These are phyloP conservation scores for Chelon auratus DNA, from an alignment of 2,797 vertebrate genomes.

Conservation along the genomic window DNA sequence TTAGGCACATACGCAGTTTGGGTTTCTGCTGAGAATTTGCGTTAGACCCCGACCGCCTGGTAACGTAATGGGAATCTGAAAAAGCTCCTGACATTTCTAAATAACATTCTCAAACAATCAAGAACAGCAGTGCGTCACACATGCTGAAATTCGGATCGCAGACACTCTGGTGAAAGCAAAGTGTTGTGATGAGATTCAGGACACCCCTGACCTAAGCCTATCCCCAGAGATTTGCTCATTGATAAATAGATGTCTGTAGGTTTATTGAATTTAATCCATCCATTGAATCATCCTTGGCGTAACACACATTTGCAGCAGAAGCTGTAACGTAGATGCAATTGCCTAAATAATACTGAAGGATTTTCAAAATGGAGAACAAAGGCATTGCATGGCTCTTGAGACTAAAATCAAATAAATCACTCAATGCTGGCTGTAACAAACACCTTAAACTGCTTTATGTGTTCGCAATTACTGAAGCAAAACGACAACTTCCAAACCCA, in stretches of 20 bases:
- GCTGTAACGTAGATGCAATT: too few relatives aligned
- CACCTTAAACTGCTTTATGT: neutral
- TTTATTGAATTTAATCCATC: neutral
- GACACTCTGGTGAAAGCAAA: slow-evolving; percentile 44
- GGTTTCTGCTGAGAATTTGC: slow-evolving; percentile 36
- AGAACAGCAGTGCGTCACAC: slow-evolving; percentile 30
- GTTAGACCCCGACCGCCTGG: slow-evolving; percentile 16
- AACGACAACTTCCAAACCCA: neutral
- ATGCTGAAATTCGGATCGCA: slow-evolving; percentile 36
- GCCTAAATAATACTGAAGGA: too few relatives aligned
- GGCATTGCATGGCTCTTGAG: too few relatives aligned
- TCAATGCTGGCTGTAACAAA: neutral
- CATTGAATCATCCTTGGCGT: neutral
- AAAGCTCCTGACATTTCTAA: slow-evolving; percentile 47
- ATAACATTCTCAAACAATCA: slow-evolving; percentile 43
- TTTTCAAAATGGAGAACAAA: too few relatives aligned
- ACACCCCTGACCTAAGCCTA: neutral
- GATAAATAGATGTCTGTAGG: neutral
- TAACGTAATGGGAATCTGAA: slow-evolving; percentile 25
- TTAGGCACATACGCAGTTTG: slow-evolving; percentile 54
- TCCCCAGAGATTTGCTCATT: slow-evolving; percentile 1
- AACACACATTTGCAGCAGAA: too few relatives aligned
- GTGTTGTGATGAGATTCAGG: slow-evolving; percentile 25
- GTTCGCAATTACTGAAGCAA: neutral
- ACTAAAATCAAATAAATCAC: too few relatives aligned